Evolutionary conservation across 2,888 invertebrate genomes (phyloP), one percentile per base, ranked within the genome.

Genomic region (Metallyticus violacea): DNA sequence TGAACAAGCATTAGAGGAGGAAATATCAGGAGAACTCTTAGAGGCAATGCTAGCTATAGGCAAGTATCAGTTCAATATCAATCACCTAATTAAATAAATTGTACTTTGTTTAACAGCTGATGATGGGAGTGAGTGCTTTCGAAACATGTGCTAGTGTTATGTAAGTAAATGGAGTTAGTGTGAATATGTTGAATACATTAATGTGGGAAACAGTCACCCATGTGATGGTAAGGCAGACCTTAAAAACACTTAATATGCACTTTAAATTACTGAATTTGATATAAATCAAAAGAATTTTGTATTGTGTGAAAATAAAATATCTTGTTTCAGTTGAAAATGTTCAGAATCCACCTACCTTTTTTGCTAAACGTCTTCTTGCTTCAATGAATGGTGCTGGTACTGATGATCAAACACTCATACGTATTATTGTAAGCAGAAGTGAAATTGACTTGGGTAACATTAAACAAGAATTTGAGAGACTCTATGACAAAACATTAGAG

Each of bases 301-400:
- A 0, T 62, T 2, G 0, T 62, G 40, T 15, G 9, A 15, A 62
- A 62, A 62, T 1, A 15, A 15, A 62, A 15, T 62, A 0, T 15
- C 15, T n/a, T 15, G 15, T 91, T 93, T 1, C 92, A 96, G 96
- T 96, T 90, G 95, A 95, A 91, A 95, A 95, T 91, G 95, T 95
- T 76, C 94, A 95, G 90, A 94, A 93, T 89, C 93, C 94, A 6
- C 92, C 95, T 2, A 94, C 94, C 2, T 96, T 94, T 92, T 96
- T 96, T 92, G 96, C 96, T 85, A 93, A 93, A 88, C 92, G 95
- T 0, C 91, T 96, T 22, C 94, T 95, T 88, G 91, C 92, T 85
- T 94, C 95, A 4, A 94, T 96, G 94, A 93, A 94, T 89, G 96
- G 96, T 0, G 90, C 94, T 80, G 96, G 96, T 87, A 96, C 96